Evolutionary conservation across 2,113 vertebrate genomes (phyloP), one percentile per base, ranked within the genome.

Genomic region (Ptilonorhynchus violaceus): DNA sequence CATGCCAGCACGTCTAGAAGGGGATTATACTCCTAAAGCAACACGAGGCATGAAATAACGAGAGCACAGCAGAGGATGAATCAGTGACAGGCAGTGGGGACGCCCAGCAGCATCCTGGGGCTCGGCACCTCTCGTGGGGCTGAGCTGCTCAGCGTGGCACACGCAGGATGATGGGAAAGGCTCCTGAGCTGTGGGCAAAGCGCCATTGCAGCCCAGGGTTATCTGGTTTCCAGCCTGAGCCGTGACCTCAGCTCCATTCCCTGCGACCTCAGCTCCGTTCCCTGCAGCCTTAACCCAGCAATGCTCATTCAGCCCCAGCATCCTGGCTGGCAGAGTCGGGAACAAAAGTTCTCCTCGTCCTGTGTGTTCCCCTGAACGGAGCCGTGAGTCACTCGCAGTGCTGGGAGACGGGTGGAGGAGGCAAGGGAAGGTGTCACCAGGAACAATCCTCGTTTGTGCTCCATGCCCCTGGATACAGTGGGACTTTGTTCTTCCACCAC

Each of bases 1-100:
- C 49, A 37, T 4, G 0, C 37, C 11, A 1, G 10, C 2, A 2
- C 39, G 55, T 44, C 42, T 18, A 5, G n/a, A 2, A 27, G 37
- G 30, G 28, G 10, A 28, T 7, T 62, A 8, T n/a, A 58, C 30
- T 56, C 73, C 60, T 20, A 39, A 62, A 93, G 52, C 39, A 74
- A 11, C 55, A 0, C 0, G 4, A 33, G 35, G 13, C 19, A 12
- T 41, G 24, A 31, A 88, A 46, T 13, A 27, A 59, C 0, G 5
- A 59, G 7, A 74, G 19, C 8, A 6, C 6, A 25, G 23, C 15
- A 27, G 19, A 15, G 19, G 10, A 15, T 30, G n/a, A 28, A 22
- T 52, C 33, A 49, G 79, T 5, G 52, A 44, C 33, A 42, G 62
- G 86, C 67, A 52, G 31, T 9, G 70, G 55, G 42, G 66, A 58